These are phyloP conservation scores for Pristionchus fissidentatus DNA, from an alignment of 2,888 invertebrate genomes.

Conservation along the genomic window DNA sequence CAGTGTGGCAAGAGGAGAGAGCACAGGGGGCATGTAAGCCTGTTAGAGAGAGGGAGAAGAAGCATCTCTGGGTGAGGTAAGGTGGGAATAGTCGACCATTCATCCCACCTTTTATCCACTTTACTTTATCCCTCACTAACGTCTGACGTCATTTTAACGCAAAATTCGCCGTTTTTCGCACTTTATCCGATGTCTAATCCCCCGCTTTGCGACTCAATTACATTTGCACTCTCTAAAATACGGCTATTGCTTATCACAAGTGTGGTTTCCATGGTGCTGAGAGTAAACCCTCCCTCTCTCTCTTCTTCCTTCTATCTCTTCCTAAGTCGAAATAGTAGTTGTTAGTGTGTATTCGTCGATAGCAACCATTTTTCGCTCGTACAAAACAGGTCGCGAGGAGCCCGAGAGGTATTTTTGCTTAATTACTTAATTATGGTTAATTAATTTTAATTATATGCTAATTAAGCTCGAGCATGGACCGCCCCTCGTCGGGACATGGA, in stretches of 20 bases:
- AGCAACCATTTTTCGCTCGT: conserved; percentile 32
- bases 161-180: no score
- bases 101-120: no score
- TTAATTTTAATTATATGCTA: neutral
- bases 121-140: no score
- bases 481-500: conserved; percentile 21
- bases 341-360: neutral
- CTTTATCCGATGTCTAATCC: no score
- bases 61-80: neutral
- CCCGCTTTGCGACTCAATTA: no score
- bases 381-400: neutral
- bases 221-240: no score
- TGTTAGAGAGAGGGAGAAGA: conserved; percentile 25
- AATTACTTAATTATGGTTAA: neutral
- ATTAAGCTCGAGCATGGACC: neutral
- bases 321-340: neutral
- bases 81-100: no score
- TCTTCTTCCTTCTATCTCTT: neutral
- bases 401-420: neutral
- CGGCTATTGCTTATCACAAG: no score
- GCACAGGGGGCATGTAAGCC: neutral
- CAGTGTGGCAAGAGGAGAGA: neutral
- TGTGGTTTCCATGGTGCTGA: no score
- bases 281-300: neutral
- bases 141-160: no score